Evolutionary conservation across 2,888 invertebrate genomes (phyloP), one percentile per base, ranked within the genome.

Genomic region (Hecatera dysodea): DNA sequence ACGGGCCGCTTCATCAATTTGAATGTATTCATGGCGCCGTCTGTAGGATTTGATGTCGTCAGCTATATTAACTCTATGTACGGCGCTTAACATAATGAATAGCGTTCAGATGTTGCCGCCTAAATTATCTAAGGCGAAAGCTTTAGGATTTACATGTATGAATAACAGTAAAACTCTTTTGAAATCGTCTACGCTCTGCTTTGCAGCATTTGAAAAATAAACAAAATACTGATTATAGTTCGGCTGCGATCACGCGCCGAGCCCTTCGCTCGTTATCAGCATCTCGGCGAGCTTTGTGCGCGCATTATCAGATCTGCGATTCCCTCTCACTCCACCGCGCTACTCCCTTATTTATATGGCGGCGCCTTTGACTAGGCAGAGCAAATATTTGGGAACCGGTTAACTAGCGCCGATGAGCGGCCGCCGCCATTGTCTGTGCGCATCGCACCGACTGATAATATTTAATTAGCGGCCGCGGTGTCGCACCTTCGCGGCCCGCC

Each of bases 301-400:
- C 88, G 87, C 89, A 86, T 88, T 92, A 93, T 94, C 93, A 91
- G 94, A 94, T 93, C 90, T 90, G 90, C 91, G 89, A 87, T 83
- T 89, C 86, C 87, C 86, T 87, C 89, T 87, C 83, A 82, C 78
- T 78, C 80, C 82, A 76, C 81, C 82, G 82, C 83, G 84, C 87
- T 83, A 86, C 88, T 91, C 91, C 91, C 91, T 91, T 92, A 92
- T 92, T 93, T 91, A 90, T 89, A 84, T 79, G 88, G 90, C 95
- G 95, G 94, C 90, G 89, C 90, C 93, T 95, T 95, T 95, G 95
- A 92, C 92, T 93, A 91, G 87, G 81, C 86, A 78, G 77, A 89
- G 89, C 92, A 93, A 95, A 95, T 95, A 94, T 95, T 95, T 95
- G 93, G 92, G 88, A 91, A 93, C 92, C 90, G 88, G 93, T 93